Evolutionary conservation across 2,888 invertebrate genomes (phyloP).

Genomic region (Chaetogeoica ovagalla): DNA sequence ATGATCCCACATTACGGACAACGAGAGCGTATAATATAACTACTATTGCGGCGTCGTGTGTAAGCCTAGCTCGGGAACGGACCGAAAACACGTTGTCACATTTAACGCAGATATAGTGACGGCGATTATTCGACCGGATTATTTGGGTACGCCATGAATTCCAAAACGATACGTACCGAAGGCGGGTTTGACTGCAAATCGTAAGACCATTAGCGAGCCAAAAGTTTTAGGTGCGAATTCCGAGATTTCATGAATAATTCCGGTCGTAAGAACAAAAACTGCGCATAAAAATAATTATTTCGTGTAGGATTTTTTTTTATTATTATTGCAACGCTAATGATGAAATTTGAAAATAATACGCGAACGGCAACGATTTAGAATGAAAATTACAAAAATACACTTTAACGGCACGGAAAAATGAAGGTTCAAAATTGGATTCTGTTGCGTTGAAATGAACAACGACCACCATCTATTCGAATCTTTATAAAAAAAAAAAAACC

Average conservation of each 20-base stretch:
- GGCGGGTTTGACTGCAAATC: background rate
- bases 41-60: background rate
- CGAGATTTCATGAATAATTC: constrained; percentile 1
- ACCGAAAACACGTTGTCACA: constrained; percentile 29
- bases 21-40: constrained; percentile 14
- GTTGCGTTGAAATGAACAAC: too few species aligned
- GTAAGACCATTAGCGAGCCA: background rate
- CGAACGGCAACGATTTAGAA: too few species aligned
- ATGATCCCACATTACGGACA: constrained; percentile 29
- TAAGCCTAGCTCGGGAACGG: constrained; percentile 33
- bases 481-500: too few species aligned
- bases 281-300: too few species aligned
- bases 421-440: too few species aligned
- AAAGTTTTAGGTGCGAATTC: constrained; percentile 1
- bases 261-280: too few species aligned
- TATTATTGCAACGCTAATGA: too few species aligned
- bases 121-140: constrained; percentile 38
- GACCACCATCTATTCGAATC: too few species aligned
- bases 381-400: too few species aligned
- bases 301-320: too few species aligned
- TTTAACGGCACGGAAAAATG: too few species aligned
- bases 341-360: too few species aligned
- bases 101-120: constrained; percentile 40
- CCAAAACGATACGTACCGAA: background rate
- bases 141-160: constrained; percentile 32